Evolutionary conservation across 2,113 vertebrate species (phyloP).

Genomic region (Myxocyprinus asiaticus): DNA sequence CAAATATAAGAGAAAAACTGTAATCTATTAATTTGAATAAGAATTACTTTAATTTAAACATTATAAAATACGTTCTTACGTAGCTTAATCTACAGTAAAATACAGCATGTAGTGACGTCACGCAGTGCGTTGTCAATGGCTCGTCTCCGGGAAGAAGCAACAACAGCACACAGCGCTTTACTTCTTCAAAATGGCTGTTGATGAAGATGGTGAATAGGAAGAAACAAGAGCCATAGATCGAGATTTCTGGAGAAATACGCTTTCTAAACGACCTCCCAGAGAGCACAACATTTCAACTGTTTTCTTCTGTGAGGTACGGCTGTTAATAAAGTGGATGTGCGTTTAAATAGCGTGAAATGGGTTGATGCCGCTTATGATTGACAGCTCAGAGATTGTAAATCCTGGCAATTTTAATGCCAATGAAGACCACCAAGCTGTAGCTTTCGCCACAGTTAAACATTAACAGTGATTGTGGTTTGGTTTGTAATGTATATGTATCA

Average conservation of each 20-base stretch:
- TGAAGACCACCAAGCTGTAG: constrained; percentile 10
- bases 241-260: not conserved
- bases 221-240: not conserved
- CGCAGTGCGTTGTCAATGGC: constrained; percentile 9
- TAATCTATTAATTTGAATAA: no score
- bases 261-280: not conserved
- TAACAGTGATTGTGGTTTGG: not conserved
- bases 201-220: constrained; percentile 50
- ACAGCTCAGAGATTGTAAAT: not conserved
- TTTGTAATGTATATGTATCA: not conserved
- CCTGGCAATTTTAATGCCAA: not conserved
- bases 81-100: no score
- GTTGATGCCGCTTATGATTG: constrained; percentile 40
- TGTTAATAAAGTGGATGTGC: not conserved
- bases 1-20: no score
- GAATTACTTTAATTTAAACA: no score
- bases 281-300: not conserved
- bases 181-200: constrained; percentile 57
- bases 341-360: not conserved
- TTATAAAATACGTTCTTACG: no score
- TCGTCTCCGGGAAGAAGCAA: constrained; percentile 23
- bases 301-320: constrained; percentile 36
- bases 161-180: not conserved
- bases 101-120: constrained; percentile 15
- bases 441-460: not conserved